These are phyloP conservation scores for Dendrolimus kikuchii DNA, from an alignment of 1,140 invertebrate genomes.

Conservation along the genomic window DNA sequence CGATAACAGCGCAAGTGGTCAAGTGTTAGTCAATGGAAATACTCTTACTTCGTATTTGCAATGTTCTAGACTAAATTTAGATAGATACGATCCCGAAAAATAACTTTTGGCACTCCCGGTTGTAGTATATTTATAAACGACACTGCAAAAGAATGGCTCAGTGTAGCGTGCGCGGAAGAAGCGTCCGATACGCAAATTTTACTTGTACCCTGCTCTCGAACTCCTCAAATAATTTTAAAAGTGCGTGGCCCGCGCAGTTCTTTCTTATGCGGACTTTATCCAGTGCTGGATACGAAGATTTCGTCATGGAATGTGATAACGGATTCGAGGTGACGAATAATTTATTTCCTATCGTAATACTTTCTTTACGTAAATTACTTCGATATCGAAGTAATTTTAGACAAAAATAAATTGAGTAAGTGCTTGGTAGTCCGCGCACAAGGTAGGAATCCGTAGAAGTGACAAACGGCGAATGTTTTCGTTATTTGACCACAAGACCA, in stretches of 20 bases:
- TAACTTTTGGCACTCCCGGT: conserved; percentile 42
- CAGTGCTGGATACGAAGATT: conserved; percentile 46
- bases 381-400: not conserved
- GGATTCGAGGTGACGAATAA: conserved; percentile 49
- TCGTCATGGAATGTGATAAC: conserved; percentile 55
- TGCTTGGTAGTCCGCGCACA: no score
- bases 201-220: conserved; percentile 14
- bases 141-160: conserved; percentile 44
- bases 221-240: conserved; percentile 8
- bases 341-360: conserved; percentile 1
- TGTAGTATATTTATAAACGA: conserved; percentile 55
- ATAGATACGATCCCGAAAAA: conserved; percentile 20
- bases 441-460: no score
- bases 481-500: no score
- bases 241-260: not conserved
- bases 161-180: conserved; percentile 27
- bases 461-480: no score
- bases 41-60: conserved; percentile 6
- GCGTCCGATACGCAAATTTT: conserved; percentile 16
- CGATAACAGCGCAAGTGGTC: conserved; percentile 2
- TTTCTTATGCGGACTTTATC: conserved; percentile 46
- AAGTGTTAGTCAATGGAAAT: not conserved
- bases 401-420: not conserved
- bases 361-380: no score
- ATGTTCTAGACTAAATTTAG: conserved; percentile 31